Conservation (phyloP, 2,797 vertebrate species). For the Poeciliopsis gracilis region DNA sequence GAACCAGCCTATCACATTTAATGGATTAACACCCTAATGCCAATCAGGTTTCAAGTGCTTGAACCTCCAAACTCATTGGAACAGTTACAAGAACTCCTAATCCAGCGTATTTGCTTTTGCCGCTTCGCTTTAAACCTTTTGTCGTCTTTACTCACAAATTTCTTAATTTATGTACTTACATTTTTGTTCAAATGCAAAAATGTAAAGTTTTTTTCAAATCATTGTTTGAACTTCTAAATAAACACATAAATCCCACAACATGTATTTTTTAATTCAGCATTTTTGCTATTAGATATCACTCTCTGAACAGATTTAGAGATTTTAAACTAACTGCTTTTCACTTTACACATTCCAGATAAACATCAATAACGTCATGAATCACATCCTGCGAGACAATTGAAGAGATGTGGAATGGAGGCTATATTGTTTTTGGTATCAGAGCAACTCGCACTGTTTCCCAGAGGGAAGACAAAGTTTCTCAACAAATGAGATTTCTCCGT, state of each 20-base stretch:
- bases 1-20: background rate
- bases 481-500: conserved; percentile 43
- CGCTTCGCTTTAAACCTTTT: background rate
- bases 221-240: no score
- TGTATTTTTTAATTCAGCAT: no score
- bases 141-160: no score
- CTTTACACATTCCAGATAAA: background rate
- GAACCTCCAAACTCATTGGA: background rate
- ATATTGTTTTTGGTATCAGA: conserved; percentile 6
- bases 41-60: background rate
- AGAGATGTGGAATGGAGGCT: background rate
- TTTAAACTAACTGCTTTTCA: background rate
- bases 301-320: background rate
- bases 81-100: background rate
- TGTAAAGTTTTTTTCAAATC: no score
- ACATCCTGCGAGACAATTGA: background rate
- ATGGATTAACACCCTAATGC: background rate
- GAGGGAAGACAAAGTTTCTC: conserved; percentile 54
- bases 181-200: no score
- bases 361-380: background rate
- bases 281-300: no score
- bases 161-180: no score
- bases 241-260: no score
- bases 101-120: background rate
- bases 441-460: conserved; percentile 43